These are phyloP conservation scores for Toxostoma redivivum DNA, from an alignment of 2,113 vertebrate species.

Conservation along the genomic window DNA sequence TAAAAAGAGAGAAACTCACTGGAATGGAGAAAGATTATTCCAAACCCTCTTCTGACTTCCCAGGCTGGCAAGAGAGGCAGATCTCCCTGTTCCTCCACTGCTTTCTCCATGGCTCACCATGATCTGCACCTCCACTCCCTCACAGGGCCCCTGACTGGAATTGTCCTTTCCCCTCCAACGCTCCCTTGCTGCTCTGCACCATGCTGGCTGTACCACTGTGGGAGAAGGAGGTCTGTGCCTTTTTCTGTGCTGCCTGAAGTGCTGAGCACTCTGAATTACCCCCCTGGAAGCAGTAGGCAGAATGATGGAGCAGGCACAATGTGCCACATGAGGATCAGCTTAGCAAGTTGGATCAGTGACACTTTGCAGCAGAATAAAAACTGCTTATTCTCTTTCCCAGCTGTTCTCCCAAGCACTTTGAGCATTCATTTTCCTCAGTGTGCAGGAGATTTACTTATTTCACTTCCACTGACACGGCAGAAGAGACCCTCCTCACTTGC, in stretches of 20 bases:
- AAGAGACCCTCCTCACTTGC: constrained; percentile 29
- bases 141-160: background rate
- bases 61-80: background rate
- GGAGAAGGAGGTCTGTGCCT: background rate
- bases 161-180: background rate
- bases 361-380: constrained; percentile 4
- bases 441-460: constrained; percentile 33
- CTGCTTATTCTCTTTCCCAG: constrained; percentile 7
- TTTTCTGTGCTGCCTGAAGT: background rate
- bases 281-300: background rate
- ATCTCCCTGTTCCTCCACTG: background rate
- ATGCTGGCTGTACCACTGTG: accelerated
- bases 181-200: background rate
- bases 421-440: background rate
- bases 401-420: constrained; percentile 31
- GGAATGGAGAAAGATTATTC: background rate
- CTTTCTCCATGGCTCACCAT: background rate
- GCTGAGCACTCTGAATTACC: background rate
- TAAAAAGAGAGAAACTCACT: background rate
- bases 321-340: constrained; percentile 7
- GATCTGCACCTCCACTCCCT: background rate
- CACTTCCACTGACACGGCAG: background rate
- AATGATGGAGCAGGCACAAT: background rate
- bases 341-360: background rate
- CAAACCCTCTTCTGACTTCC: background rate